phyloP scores from a whole-genome alignment of 2,797 vertebrate genomes.

The Falco naumanni region DNA sequence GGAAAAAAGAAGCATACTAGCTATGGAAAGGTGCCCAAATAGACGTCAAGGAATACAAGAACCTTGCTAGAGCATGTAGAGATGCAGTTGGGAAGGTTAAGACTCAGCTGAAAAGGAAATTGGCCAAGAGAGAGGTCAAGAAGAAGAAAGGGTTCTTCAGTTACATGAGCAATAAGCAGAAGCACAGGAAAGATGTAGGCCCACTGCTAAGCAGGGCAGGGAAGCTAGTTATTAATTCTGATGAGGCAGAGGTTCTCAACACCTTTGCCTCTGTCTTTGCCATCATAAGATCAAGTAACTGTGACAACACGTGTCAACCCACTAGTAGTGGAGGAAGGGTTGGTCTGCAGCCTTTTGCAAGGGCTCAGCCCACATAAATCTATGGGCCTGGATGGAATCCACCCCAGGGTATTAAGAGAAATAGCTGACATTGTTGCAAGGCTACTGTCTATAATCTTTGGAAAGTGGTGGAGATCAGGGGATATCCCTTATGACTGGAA shows the following conservation, averaged over 20 bases:
- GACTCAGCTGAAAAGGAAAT: not conserved
- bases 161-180: not conserved
- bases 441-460: not conserved
- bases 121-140: not conserved
- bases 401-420: not conserved
- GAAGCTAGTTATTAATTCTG: not conserved
- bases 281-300: not conserved
- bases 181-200: not conserved
- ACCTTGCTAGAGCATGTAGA: not conserved
- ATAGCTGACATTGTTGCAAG: not conserved
- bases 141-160: not conserved
- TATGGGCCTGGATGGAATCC: not conserved
- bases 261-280: not conserved
- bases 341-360: not conserved
- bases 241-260: not conserved
- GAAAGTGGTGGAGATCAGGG: accelerated
- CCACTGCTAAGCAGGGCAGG: not conserved
- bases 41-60: not conserved
- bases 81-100: not conserved
- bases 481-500: not conserved
- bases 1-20: not conserved
- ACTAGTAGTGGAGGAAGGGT: not conserved
- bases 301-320: not conserved
- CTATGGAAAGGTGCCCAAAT: not conserved
- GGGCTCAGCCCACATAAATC: not conserved